Conservation (phyloP, 2,113 vertebrate genomes). For the Girardinichthys multiradiatus region DNA sequence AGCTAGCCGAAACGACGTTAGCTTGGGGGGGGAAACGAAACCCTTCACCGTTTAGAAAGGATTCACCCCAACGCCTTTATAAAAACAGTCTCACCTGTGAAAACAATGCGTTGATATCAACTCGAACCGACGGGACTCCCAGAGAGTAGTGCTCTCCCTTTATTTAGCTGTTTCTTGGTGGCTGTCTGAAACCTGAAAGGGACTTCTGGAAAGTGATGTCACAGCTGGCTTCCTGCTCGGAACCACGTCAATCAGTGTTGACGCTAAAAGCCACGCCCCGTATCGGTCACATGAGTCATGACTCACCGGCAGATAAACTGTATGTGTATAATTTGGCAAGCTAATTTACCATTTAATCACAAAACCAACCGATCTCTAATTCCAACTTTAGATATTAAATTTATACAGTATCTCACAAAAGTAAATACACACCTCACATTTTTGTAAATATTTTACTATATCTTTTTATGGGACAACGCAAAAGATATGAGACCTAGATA, state of each 20-base stretch:
- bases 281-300: constrained; percentile 40
- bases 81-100: constrained; percentile 44
- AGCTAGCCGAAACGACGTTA: constrained; percentile 53
- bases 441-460: too few relatives aligned
- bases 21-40: constrained; percentile 24
- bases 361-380: too few relatives aligned
- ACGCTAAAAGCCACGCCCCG: constrained; percentile 44
- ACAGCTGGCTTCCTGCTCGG: constrained; percentile 63
- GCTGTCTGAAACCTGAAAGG: constrained; percentile 44
- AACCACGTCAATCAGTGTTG: constrained; percentile 26
- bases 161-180: not conserved
- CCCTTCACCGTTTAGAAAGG: not conserved
- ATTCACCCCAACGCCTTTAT: not conserved
- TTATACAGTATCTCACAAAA: too few relatives aligned
- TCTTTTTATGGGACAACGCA: too few relatives aligned
- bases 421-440: too few relatives aligned
- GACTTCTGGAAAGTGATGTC: constrained; percentile 74
- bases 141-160: not conserved
- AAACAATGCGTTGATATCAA: not conserved
- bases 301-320: not conserved
- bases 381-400: too few relatives aligned
- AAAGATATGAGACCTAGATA: too few relatives aligned
- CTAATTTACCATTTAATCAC: too few relatives aligned
- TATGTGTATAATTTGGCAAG: too few relatives aligned
- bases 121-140: not conserved